Evolutionary conservation across 2,113 vertebrate species (phyloP).

Genomic region (Dicentrarchus labrax): DNA sequence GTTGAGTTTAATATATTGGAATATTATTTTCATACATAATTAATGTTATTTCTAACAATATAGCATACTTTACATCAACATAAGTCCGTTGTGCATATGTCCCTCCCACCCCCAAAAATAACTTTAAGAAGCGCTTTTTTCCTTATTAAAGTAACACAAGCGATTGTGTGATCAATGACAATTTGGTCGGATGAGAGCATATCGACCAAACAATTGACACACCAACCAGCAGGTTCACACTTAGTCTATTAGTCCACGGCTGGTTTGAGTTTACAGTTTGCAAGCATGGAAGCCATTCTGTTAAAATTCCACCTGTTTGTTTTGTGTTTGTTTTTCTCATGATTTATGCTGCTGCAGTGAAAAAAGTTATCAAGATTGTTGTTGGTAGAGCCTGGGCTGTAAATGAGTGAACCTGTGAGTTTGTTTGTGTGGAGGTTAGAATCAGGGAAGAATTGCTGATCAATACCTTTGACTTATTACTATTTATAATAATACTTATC

Average conservation of each 20-base stretch:
- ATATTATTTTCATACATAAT: too few relatives aligned
- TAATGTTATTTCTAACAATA: too few relatives aligned
- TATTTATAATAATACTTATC: not conserved
- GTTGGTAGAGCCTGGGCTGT: not conserved
- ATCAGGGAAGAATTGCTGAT: constrained; percentile 27
- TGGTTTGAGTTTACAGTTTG: not conserved
- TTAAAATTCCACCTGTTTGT: not conserved
- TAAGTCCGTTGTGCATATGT: too few relatives aligned
- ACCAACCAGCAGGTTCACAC: not conserved
- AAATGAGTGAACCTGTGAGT: constrained; percentile 7
- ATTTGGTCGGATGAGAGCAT: too few relatives aligned
- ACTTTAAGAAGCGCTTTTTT: too few relatives aligned
- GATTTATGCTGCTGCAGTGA: not conserved
- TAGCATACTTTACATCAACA: too few relatives aligned
- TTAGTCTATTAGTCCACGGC: not conserved
- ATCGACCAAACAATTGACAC: too few relatives aligned
- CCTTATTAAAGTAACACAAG: too few relatives aligned
- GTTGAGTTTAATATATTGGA: too few relatives aligned
- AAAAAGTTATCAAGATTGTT: not conserved
- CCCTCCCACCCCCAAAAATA: too few relatives aligned
- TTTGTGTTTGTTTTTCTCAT: not conserved
- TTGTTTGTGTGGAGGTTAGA: constrained; percentile 25
- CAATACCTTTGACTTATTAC: constrained; percentile 13
- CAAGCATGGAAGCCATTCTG: not conserved
- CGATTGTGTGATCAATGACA: too few relatives aligned